Evolutionary conservation across 2,113 vertebrate genomes (phyloP).

Genomic region (Corythornis madagascariensis): DNA sequence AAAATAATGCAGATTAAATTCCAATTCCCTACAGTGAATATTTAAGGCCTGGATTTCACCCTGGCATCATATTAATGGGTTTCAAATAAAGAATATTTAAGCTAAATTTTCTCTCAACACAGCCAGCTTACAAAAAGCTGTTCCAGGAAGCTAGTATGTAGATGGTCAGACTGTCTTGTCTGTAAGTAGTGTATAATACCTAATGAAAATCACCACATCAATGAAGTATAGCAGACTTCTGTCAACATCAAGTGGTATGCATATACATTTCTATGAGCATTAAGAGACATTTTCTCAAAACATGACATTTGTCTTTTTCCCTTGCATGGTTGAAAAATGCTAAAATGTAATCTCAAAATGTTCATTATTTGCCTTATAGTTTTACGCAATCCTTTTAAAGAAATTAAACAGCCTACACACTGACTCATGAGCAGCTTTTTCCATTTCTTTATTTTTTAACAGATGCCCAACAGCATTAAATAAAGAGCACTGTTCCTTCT

Average conservation of each 20-base stretch:
- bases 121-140: background rate
- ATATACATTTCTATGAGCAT: background rate
- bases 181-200: background rate
- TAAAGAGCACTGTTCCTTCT: background rate
- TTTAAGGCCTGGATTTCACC: background rate
- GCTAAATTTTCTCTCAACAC: background rate
- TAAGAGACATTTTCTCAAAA: conserved; percentile 7
- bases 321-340: background rate
- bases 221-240: background rate
- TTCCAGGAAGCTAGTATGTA: background rate
- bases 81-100: background rate
- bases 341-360: background rate
- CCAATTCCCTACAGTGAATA: background rate
- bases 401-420: conserved; percentile 39
- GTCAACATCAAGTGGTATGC: background rate
- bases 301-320: background rate
- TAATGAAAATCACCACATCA: background rate
- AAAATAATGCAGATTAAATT: background rate
- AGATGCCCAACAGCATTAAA: background rate
- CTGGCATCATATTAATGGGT: background rate
- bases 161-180: background rate
- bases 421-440: conserved; percentile 39
- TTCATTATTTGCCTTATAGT: conserved; percentile 12
- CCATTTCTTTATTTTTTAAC: conserved; percentile 28
- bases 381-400: conserved; percentile 35